A percentile compares a stretch with the other conserved stretches of the same genome.
Evolutionary conservation across 2,113 vertebrate species (phyloP).

Genomic region (Nestor notabilis): DNA sequence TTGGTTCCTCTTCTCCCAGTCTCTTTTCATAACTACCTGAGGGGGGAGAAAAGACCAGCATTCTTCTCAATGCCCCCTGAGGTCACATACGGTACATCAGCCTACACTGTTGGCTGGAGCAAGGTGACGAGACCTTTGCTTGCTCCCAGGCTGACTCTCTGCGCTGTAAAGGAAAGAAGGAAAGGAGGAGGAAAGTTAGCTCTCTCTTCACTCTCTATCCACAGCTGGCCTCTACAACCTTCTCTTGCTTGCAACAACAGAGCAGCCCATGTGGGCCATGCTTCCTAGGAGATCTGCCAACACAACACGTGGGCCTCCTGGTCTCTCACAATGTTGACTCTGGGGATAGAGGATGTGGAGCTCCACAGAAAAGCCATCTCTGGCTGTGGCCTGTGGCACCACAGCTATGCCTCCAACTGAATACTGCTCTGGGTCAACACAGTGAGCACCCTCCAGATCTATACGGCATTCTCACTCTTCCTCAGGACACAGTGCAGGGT

Average conservation of each 20-base stretch:
- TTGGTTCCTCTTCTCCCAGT: neutral
- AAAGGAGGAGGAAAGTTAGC: neutral
- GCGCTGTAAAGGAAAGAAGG: neutral
- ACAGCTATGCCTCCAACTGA: neutral
- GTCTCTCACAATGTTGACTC: accelerated
- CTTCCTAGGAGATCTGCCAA: neutral
- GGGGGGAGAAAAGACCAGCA: neutral
- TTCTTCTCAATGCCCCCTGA: neutral
- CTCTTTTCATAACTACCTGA: neutral
- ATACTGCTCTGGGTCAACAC: neutral
- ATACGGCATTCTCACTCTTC: neutral
- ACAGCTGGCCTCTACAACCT: neutral
- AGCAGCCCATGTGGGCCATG: neutral
- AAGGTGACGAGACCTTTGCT: neutral
- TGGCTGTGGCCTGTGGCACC: neutral
- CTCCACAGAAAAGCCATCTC: neutral
- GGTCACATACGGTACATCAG: neutral
- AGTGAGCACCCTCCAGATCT: neutral
- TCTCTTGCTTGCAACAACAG: neutral
- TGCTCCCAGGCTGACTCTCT: neutral
- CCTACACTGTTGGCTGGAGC: neutral
- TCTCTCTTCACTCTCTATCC: neutral
- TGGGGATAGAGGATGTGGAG: neutral
- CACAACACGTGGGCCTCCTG: neutral
- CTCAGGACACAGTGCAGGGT: neutral